A percentile compares a stretch with the other conserved stretches of the same genome.
phyloP scores from a whole-genome alignment of 2,113 vertebrate species.

The Indicator maculatus region DNA sequence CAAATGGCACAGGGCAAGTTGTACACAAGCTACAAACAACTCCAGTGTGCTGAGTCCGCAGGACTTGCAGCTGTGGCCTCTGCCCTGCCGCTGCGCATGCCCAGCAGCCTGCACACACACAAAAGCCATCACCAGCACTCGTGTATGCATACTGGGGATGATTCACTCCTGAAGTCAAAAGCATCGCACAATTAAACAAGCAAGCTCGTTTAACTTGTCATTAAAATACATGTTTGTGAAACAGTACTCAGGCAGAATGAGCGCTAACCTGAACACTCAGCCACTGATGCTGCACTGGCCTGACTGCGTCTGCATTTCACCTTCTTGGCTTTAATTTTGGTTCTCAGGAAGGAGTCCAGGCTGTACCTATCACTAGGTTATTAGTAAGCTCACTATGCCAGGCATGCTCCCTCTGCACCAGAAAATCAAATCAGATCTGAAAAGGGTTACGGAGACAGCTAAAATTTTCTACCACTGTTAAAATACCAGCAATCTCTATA shows the following conservation, averaged over 20 bases:
- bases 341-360: not conserved
- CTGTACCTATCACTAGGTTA: not conserved
- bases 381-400: not conserved
- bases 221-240: constrained; percentile 31
- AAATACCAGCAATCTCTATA: not conserved
- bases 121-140: not conserved
- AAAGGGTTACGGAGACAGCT: not conserved
- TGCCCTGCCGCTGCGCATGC: not conserved
- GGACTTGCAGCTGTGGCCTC: constrained; percentile 15
- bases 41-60: not conserved
- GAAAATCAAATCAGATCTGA: not conserved
- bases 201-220: constrained; percentile 3
- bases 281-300: not conserved
- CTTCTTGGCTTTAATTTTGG: not conserved
- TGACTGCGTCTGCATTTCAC: not conserved
- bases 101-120: not conserved
- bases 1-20: not conserved
- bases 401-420: not conserved
- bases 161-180: constrained; percentile 37
- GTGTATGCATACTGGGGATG: not conserved
- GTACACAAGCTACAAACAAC: not conserved
- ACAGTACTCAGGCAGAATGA: constrained; percentile 24
- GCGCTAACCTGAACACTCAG: not conserved
- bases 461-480: not conserved
- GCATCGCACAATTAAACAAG: constrained; percentile 35